These are phyloP conservation scores for Drosophila testacea DNA, from an alignment of 2,888 invertebrate genomes.

Conservation along the genomic window DNA sequence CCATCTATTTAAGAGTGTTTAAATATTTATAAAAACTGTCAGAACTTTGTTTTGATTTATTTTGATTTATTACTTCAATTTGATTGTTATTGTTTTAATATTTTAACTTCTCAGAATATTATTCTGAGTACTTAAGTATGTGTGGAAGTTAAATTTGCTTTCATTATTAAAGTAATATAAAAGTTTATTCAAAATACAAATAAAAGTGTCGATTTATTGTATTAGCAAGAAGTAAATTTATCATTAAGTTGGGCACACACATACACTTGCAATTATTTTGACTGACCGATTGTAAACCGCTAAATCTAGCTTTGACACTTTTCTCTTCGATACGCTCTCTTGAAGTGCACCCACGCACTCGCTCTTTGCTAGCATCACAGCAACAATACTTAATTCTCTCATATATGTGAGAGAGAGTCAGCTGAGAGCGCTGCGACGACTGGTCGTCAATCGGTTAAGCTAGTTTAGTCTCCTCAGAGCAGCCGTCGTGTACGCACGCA, in stretches of 20 bases:
- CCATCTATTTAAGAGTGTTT: constrained; percentile 21
- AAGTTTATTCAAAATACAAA: too few species aligned
- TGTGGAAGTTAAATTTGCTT: not conserved
- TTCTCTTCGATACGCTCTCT: constrained; percentile 21
- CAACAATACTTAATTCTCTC: constrained; percentile 16
- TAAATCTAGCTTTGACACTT: not conserved
- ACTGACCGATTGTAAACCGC: constrained; percentile 1
- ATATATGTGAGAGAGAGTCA: constrained; percentile 11
- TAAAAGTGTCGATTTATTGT: too few species aligned
- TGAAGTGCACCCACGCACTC: constrained; percentile 15
- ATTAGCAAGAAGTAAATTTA: too few species aligned
- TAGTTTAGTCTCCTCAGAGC: constrained; percentile 43
- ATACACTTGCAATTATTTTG: not conserved
- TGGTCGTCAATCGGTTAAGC: constrained; percentile 23
- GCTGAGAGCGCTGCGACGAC: constrained; percentile 4
- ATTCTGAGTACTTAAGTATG: too few species aligned
- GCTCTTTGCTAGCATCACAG: constrained; percentile 4
- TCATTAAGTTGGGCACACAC: not conserved
- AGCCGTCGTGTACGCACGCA: constrained; percentile 47
- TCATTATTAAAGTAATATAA: not conserved
- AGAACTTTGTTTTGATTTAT: not conserved
- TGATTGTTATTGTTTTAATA: not conserved
- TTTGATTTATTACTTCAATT: constrained; percentile 1
- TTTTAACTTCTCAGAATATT: too few species aligned
- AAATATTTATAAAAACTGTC: not conserved